Conservation (phyloP, 2,888 invertebrate genomes). For the Yponomeuta cagnagella region DNA sequence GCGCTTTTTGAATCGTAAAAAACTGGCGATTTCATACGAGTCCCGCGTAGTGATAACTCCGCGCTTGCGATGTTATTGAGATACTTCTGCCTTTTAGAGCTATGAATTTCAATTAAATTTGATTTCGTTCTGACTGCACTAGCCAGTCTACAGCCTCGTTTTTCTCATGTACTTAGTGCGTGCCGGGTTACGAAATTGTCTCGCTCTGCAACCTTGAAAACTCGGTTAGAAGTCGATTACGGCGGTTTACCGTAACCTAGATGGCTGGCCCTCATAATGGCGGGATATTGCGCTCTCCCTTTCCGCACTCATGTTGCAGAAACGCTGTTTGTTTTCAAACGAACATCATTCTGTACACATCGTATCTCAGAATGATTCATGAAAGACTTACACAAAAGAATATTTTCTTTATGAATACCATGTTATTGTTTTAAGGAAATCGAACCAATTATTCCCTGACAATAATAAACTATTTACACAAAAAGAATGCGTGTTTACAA, state of each 20-base stretch:
- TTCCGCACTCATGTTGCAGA: conserved; percentile 16
- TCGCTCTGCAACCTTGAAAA: conserved; percentile 9
- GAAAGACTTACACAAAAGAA: background rate
- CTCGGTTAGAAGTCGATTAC: conserved; percentile 8
- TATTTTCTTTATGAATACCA: background rate
- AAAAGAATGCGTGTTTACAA: background rate
- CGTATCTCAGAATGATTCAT: background rate
- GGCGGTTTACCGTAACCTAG: conserved; percentile 15
- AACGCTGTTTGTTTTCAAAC: background rate
- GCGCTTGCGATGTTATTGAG: background rate
- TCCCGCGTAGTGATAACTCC: background rate
- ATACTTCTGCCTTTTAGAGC: background rate
- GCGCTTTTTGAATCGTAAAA: conserved; percentile 15
- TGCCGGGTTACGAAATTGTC: background rate
- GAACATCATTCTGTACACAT: background rate
- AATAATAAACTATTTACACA: conserved; percentile 3
- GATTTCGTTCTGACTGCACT: background rate
- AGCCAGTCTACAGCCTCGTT: background rate
- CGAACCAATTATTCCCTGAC: background rate
- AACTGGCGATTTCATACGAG: background rate
- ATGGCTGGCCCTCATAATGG: conserved; percentile 19
- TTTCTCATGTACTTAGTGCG: background rate
- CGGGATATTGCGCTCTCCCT: conserved; percentile 23
- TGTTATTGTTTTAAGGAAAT: background rate
- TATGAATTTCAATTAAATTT: background rate